Conservation (phyloP, 2,888 invertebrate species). For the Camptogramma bilineatum region DNA sequence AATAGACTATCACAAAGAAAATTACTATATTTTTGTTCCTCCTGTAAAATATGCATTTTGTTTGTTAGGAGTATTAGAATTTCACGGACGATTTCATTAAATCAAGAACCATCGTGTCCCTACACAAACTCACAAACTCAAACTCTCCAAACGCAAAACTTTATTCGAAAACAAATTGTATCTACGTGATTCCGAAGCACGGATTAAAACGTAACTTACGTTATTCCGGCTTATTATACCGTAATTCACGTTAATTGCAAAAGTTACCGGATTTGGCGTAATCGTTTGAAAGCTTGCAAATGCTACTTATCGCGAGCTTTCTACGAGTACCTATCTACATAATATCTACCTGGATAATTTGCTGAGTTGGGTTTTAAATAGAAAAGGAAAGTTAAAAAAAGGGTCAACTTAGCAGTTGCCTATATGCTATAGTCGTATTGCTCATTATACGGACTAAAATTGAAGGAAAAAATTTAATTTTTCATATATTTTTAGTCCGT, state of each 20-base stretch:
- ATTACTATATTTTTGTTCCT: too few species aligned
- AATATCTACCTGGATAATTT: constrained; percentile 6
- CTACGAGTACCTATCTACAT: constrained; percentile 6
- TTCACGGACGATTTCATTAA: too few species aligned
- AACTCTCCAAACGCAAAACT: neutral
- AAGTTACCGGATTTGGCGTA: constrained; percentile 39
- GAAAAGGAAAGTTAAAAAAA: constrained; percentile 4
- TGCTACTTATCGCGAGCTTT: constrained; percentile 15
- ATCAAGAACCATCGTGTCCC: neutral
- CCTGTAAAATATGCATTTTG: too few species aligned
- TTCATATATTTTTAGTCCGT: too few species aligned
- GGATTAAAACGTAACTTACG: constrained; percentile 17
- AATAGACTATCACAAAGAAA: too few species aligned
- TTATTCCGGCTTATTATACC: constrained; percentile 24
- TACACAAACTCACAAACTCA: neutral
- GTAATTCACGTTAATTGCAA: constrained; percentile 42
- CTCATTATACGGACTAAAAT: too few species aligned
- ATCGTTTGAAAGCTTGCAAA: constrained; percentile 34
- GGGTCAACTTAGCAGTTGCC: too few species aligned
- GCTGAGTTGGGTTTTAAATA: constrained; percentile 5
- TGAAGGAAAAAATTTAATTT: too few species aligned
- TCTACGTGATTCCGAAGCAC: constrained; percentile 22
- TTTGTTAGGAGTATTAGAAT: too few species aligned
- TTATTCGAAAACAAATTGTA: constrained; percentile 27
- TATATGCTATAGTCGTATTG: too few species aligned